A percentile compares a stretch with the other conserved stretches of the same genome.
Conservation (phyloP, 2,113 vertebrate species). For the Menidia beryllina region DNA sequence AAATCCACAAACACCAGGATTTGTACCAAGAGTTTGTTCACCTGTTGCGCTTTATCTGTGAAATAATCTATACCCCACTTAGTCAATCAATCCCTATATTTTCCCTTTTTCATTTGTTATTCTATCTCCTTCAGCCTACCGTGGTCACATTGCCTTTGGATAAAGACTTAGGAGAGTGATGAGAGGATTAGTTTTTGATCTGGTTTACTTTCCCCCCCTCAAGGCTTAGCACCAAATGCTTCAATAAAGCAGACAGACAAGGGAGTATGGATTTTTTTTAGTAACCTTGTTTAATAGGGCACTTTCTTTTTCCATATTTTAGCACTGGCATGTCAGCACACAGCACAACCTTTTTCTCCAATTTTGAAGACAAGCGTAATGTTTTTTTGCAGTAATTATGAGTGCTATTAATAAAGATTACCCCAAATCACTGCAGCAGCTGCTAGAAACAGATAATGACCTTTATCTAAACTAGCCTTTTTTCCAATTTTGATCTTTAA, state of each 20-base stretch:
- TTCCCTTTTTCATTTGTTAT: background rate
- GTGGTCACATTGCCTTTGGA: slow-evolving; percentile 34
- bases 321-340: background rate
- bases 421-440: background rate
- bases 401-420: slow-evolving; percentile 6
- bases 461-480: background rate
- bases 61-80: slow-evolving; percentile 2
- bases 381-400: background rate
- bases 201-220: slow-evolving; percentile 36
- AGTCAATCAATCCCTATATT: slow-evolving; percentile 4
- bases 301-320: slow-evolving; percentile 7
- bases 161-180: slow-evolving; percentile 52
- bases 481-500: slow-evolving; percentile 6
- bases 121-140: slow-evolving; percentile 10
- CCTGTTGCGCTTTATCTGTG: background rate
- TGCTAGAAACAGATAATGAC: slow-evolving; percentile 12
- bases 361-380: slow-evolving; percentile 5
- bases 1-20: background rate
- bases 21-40: background rate
- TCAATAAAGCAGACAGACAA: slow-evolving; percentile 29
- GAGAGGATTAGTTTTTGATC: slow-evolving; percentile 61
- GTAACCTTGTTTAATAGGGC: slow-evolving; percentile 26
- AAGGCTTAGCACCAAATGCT: slow-evolving; percentile 31
- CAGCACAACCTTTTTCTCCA: background rate
- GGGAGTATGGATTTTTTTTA: slow-evolving; percentile 36